These are phyloP conservation scores for Lasioglossum baleicum DNA, from an alignment of 1,140 invertebrate species.

Conservation along the genomic window DNA sequence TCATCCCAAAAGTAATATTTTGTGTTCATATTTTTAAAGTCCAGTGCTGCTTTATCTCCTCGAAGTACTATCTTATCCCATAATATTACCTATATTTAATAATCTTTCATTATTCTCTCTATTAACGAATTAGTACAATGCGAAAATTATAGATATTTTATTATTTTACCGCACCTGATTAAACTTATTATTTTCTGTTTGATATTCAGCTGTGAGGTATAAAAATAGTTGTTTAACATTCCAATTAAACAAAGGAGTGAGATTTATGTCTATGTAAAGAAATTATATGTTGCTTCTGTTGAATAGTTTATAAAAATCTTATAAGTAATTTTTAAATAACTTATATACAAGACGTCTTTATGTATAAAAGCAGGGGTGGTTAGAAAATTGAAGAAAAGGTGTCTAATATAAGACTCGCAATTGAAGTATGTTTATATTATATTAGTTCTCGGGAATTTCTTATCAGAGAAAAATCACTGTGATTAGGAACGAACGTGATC, in stretches of 20 bases:
- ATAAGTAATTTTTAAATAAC: too few species aligned
- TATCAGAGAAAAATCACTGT: background rate
- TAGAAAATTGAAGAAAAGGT: background rate
- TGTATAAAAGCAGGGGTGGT: too few species aligned
- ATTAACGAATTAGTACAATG: conserved; percentile 5
- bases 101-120: conserved; percentile 22
- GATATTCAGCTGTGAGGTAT: conserved; percentile 98
- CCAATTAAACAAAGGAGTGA: conserved; percentile 98
- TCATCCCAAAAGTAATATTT: conserved; percentile 99
- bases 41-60: conserved; percentile 94
- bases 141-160: background rate
- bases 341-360: too few species aligned
- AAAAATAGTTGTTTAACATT: conserved; percentile 99
- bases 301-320: background rate
- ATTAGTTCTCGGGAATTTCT: background rate
- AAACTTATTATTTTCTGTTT: conserved; percentile 92
- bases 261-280: conserved; percentile 79
- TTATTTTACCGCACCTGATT: conserved; percentile 84
- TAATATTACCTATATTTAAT: conserved; percentile 89
- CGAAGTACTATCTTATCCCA: conserved; percentile 99
- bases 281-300: conserved; percentile 26
- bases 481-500: too few species aligned
- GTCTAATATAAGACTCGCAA: background rate
- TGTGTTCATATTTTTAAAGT: conserved; percentile 96
- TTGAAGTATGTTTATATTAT: background rate